These are phyloP conservation scores for Brachypodius melanocephalos DNA, from an alignment of 2,113 vertebrate genomes.

Conservation along the genomic window DNA sequence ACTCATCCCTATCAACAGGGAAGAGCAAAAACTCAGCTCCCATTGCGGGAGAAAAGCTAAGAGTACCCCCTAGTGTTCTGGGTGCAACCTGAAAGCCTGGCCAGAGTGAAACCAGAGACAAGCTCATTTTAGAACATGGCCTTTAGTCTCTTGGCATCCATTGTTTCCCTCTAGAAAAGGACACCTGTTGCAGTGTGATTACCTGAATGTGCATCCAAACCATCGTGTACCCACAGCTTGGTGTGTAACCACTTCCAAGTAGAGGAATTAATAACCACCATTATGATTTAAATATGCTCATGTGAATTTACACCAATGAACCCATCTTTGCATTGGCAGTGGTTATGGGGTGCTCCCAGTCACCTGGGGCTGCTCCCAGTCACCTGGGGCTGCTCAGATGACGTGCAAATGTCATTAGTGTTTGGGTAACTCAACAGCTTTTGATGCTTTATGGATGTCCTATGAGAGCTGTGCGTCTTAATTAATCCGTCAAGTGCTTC, in stretches of 20 bases:
- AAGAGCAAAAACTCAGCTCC: background rate
- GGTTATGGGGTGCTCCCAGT: background rate
- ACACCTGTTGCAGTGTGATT: background rate
- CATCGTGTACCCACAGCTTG: background rate
- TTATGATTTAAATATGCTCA: background rate
- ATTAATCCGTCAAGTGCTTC: conserved; percentile 26
- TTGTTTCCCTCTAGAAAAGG: background rate
- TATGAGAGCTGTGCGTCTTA: background rate
- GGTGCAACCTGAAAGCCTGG: background rate
- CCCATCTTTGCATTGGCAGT: background rate
- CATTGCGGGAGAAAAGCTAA: background rate
- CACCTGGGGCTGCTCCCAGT: background rate
- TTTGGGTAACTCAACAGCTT: background rate
- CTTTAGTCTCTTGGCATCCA: background rate
- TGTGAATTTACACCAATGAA: background rate
- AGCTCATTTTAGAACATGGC: background rate
- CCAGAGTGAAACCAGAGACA: background rate
- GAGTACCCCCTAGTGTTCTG: conserved; percentile 24
- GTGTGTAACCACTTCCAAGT: background rate
- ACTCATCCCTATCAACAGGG: conserved; percentile 5
- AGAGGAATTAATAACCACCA: background rate
- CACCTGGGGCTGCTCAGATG: background rate
- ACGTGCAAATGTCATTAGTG: background rate
- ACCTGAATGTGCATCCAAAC: background rate
- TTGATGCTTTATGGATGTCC: background rate